Evolutionary conservation across 2,113 vertebrate species (phyloP).

Genomic region (Labeo catla): DNA sequence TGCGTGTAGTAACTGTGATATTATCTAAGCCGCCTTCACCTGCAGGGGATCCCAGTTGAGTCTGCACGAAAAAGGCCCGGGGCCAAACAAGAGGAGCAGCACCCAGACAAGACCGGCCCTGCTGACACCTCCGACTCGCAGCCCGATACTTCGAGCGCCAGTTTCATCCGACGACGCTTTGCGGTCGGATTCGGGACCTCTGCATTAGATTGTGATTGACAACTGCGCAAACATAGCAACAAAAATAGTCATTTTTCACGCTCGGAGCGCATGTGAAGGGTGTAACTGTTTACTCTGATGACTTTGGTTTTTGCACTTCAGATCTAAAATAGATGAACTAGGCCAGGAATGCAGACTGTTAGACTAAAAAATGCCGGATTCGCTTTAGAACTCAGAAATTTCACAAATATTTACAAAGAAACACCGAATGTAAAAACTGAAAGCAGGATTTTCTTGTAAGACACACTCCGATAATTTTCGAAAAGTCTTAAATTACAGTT

Average conservation of each 20-base stretch:
- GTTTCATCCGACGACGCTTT: slow-evolving; percentile 18
- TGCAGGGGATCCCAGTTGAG: slow-evolving; percentile 79
- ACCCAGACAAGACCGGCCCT: slow-evolving; percentile 57
- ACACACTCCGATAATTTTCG: too few species aligned
- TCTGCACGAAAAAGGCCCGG: slow-evolving; percentile 74
- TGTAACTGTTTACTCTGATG: slow-evolving; percentile 20
- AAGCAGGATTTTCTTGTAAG: too few species aligned
- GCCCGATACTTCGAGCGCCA: slow-evolving; percentile 51
- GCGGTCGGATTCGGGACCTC: slow-evolving; percentile 21
- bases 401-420: neutral
- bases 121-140: slow-evolving; percentile 47
- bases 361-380: neutral
- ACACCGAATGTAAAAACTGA: too few species aligned
- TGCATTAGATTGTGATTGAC: slow-evolving; percentile 37
- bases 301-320: slow-evolving; percentile 16
- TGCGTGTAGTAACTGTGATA: slow-evolving; percentile 82
- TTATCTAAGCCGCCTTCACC: slow-evolving; percentile 83
- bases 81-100: slow-evolving; percentile 71
- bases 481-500: too few species aligned
- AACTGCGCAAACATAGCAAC: slow-evolving; percentile 33
- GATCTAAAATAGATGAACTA: slow-evolving; percentile 12
- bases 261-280: slow-evolving; percentile 16
- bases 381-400: neutral
- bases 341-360: neutral
- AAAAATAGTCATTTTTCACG: slow-evolving; percentile 44